These are phyloP conservation scores for Symphodus melops DNA, from an alignment of 2,113 vertebrate genomes.

Conservation along the genomic window DNA sequence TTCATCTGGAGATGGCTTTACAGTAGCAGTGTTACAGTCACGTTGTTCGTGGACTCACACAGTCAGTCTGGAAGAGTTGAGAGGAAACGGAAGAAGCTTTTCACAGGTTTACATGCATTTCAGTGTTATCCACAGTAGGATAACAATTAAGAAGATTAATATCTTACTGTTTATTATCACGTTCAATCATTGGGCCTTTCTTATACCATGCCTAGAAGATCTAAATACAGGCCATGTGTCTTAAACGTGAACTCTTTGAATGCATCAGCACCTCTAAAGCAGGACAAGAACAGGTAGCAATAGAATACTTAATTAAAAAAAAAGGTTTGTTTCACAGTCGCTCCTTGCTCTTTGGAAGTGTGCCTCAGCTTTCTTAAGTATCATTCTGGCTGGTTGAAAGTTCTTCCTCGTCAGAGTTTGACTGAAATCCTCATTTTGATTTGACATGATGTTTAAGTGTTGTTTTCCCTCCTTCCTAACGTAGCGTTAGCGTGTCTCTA, in stretches of 20 bases:
- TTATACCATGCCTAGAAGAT: not conserved
- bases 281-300: not conserved
- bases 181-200: not conserved
- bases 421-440: not conserved
- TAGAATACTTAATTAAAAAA: too few relatives aligned
- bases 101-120: too few relatives aligned
- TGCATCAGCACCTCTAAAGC: not conserved
- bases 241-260: not conserved
- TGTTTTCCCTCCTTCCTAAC: too few relatives aligned
- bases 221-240: not conserved
- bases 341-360: too few relatives aligned
- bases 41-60: not conserved
- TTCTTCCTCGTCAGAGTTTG: not conserved
- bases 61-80: not conserved
- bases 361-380: too few relatives aligned
- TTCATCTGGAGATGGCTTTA: too few relatives aligned
- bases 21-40: not conserved
- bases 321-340: too few relatives aligned
- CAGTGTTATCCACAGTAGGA: too few relatives aligned
- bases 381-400: not conserved
- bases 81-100: conserved; percentile 23
- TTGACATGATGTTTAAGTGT: not conserved
- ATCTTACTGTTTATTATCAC: too few relatives aligned
- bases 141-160: too few relatives aligned
- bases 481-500: too few relatives aligned